Evolutionary conservation across 1,140 invertebrate genomes (phyloP).

Genomic region (Bombus sibiricus): DNA sequence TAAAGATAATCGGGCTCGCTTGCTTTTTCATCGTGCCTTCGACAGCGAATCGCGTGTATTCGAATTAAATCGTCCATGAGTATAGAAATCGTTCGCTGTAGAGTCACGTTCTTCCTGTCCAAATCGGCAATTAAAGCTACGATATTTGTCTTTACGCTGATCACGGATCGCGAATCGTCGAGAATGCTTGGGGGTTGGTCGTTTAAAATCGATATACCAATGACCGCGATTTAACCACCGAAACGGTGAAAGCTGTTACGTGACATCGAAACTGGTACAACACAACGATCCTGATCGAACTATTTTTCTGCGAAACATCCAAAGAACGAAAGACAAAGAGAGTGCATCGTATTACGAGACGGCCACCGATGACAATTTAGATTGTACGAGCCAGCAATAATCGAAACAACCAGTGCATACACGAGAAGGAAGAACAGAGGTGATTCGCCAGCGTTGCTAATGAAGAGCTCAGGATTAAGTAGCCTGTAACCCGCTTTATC

Average conservation of each 20-base stretch:
- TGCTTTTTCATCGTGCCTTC: neutral
- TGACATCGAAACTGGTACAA: neutral
- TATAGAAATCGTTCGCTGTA: neutral
- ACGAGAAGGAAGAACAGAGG: constrained; percentile 43
- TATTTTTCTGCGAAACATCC: constrained; percentile 21
- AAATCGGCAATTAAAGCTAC: constrained; percentile 1
- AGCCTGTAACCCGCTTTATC: constrained; percentile 72
- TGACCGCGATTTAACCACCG: neutral
- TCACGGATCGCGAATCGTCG: neutral
- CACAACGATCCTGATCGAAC: neutral
- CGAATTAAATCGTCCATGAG: neutral
- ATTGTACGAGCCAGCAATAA: constrained; percentile 53
- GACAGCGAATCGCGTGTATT: neutral
- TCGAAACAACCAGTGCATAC: constrained; percentile 51
- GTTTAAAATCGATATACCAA: constrained; percentile 2
- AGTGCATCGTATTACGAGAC: constrained; percentile 1
- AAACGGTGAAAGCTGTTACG: constrained; percentile 6
- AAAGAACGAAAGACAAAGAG: neutral
- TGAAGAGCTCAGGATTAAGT: constrained; percentile 77
- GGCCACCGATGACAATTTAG: constrained; percentile 59
- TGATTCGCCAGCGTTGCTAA: constrained; percentile 71
- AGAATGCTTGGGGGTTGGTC: neutral
- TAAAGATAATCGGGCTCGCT: constrained; percentile 34
- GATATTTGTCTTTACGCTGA: constrained; percentile 7
- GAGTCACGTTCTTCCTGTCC: neutral